A percentile compares a stretch with the other conserved stretches of the same genome.
Evolutionary conservation across 2,797 vertebrate species (phyloP).

Genomic region (Saxicola maurus): DNA sequence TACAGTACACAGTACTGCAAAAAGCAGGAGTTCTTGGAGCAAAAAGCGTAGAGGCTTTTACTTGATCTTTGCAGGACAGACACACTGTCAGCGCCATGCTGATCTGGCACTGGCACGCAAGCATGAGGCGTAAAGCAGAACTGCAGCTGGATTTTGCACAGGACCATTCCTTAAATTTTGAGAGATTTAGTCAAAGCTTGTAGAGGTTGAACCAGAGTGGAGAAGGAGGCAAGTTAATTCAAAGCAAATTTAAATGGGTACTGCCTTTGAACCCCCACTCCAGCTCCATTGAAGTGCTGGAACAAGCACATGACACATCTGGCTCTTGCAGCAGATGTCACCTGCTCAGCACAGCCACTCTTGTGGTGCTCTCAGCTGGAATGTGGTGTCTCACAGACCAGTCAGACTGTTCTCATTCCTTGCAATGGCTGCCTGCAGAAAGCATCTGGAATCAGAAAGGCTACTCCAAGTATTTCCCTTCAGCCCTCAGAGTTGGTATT

Average conservation of each 20-base stretch:
- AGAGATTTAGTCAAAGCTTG: neutral
- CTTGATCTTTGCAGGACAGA: neutral
- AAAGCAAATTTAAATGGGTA: neutral
- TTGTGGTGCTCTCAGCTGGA: neutral
- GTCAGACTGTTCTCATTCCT: neutral
- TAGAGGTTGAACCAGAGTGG: neutral
- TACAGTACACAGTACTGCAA: neutral
- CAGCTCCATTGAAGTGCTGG: accelerated
- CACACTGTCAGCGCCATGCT: neutral
- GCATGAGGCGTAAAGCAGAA: neutral
- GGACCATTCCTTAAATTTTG: neutral
- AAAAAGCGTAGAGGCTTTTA: neutral
- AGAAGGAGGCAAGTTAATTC: neutral
- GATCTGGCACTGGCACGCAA: accelerated
- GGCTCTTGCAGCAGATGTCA: accelerated
- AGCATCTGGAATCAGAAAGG: neutral
- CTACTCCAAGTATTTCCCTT: neutral
- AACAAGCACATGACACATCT: accelerated
- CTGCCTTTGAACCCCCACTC: neutral
- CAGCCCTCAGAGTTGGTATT: neutral
- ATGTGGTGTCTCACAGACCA: accelerated
- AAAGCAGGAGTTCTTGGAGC: neutral
- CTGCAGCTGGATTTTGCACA: neutral
- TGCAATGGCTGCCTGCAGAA: neutral
- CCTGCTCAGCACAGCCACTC: neutral